Percentiles rank a stretch among this genome's conserved stretches.
Evolutionary conservation across 1,140 invertebrate genomes (phyloP).

Genomic region (Homalodisca vitripennis): DNA sequence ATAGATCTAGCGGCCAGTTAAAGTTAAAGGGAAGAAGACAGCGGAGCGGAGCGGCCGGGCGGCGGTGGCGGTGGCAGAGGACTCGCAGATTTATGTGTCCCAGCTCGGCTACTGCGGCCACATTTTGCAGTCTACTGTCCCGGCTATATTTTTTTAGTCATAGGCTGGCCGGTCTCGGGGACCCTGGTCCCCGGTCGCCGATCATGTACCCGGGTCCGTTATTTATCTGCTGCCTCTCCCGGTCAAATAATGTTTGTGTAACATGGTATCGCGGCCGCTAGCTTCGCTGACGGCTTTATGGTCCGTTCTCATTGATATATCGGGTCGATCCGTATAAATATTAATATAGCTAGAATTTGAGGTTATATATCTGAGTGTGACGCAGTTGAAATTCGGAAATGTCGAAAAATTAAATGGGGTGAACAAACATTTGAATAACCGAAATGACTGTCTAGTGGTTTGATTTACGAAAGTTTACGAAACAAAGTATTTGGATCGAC

Average conservation of each 20-base stretch:
- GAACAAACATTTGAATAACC: too few relatives aligned
- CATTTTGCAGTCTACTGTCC: slow-evolving; percentile 1
- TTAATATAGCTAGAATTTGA: not conserved
- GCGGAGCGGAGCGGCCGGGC: not conserved
- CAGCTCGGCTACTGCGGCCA: slow-evolving; percentile 2
- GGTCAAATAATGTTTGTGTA: slow-evolving; percentile 9
- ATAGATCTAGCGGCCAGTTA: too few relatives aligned
- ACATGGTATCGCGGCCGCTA: too few relatives aligned
- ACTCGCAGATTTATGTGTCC: not conserved
- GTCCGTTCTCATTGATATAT: not conserved
- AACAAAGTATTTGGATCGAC: too few relatives aligned
- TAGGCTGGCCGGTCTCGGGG: too few relatives aligned
- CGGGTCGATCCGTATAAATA: slow-evolving; percentile 5
- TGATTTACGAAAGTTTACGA: too few relatives aligned
- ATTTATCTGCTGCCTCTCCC: slow-evolving; percentile 7
- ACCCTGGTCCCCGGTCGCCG: not conserved
- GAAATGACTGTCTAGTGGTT: too few relatives aligned
- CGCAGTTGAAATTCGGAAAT: too few relatives aligned
- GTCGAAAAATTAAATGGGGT: too few relatives aligned
- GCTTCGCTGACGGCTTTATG: slow-evolving; percentile 1
- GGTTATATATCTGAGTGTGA: too few relatives aligned
- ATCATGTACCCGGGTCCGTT: not conserved
- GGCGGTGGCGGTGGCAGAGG: not conserved
- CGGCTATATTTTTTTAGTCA: not conserved
- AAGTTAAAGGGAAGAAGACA: too few relatives aligned